phyloP scores from a whole-genome alignment of 2,797 vertebrate species.

The Knipowitschia caucasica region DNA sequence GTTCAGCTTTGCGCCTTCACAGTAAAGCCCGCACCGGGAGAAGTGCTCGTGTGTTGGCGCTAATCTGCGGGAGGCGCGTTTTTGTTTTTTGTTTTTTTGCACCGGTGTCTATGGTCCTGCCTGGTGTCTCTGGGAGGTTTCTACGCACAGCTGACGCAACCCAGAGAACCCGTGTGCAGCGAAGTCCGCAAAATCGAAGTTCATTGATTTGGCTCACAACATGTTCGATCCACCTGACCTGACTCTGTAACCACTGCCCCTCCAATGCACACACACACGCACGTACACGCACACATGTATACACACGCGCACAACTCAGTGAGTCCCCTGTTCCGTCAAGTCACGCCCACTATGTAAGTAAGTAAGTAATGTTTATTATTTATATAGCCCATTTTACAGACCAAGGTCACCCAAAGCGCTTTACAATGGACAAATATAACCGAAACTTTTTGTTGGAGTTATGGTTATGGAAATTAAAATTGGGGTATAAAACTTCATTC shows the following conservation, averaged over 20 bases:
- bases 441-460: too few species aligned
- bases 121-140: not conserved
- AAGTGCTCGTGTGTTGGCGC: fast-evolving
- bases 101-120: fast-evolving
- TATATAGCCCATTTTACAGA: too few species aligned
- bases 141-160: not conserved
- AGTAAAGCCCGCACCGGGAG: conserved; percentile 14
- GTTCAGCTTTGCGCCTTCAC: conserved; percentile 16
- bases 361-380: too few species aligned
- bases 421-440: too few species aligned
- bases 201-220: conserved; percentile 14
- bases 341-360: conserved; percentile 23
- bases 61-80: fast-evolving
- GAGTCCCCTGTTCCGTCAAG: conserved; percentile 15
- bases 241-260: conserved; percentile 14
- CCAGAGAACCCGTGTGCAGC: not conserved
- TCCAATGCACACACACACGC: too few species aligned
- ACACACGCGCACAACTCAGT: too few species aligned
- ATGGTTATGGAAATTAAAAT: too few species aligned
- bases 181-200: conserved; percentile 25
- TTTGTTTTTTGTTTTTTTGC: too few species aligned
- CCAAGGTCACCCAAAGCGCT: too few species aligned
- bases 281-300: too few species aligned
- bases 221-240: conserved; percentile 34
- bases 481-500: too few species aligned